Base-by-base conservation (phyloP, 2,888 invertebrate genomes). In the Apotomis turbidana region DNA sequence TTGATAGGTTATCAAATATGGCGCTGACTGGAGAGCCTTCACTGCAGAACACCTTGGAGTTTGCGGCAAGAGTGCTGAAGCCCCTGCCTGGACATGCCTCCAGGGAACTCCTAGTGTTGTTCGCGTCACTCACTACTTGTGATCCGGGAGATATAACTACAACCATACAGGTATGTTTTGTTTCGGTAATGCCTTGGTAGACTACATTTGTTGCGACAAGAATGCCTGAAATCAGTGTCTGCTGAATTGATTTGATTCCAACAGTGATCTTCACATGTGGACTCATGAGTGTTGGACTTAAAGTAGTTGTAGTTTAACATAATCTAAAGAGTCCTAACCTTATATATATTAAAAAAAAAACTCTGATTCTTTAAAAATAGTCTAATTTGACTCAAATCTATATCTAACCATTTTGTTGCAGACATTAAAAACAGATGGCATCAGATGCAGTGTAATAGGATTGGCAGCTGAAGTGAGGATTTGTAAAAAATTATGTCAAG, bases 71-170 rank as follows among this genome's bases (percentile, higher is more conserved):
- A 79, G 96, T 97, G 0, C 94, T 99, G 10, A 96, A 96, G 85
- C 95, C 98, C 67, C 94, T 99, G 79, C 99, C 99, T 0, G 95
- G 97, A 0, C 99, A 99, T 92, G 97, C 99, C 0, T 99, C 99
- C 73, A 94, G 98, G 78, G 99, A 99, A 93, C 95, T 99, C 49
- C 93, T 99, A 8, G 94, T 99, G 3, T 94, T 99, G 38, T 96
- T 98, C 94, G 98, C 98, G 3, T 98, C 99, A 78, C 94, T 99
- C 38, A 99, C 99, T 0, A 98, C 99, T 0, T 99, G 99, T 87
- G 99, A 72, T 3, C 72, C 72, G 3, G 72, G 97, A 15, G 98
- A 99, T 85, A 98, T 99, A 55, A 95, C 95, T 76, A 93, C 94
- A 71, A 98, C 98, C 6, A 97, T 91, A 75, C 91, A 90, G 85